A percentile compares a stretch with the other conserved stretches of the same genome.
Evolutionary conservation across 2,797 vertebrate species (phyloP).

Genomic region (Calcarius lapponicus): DNA sequence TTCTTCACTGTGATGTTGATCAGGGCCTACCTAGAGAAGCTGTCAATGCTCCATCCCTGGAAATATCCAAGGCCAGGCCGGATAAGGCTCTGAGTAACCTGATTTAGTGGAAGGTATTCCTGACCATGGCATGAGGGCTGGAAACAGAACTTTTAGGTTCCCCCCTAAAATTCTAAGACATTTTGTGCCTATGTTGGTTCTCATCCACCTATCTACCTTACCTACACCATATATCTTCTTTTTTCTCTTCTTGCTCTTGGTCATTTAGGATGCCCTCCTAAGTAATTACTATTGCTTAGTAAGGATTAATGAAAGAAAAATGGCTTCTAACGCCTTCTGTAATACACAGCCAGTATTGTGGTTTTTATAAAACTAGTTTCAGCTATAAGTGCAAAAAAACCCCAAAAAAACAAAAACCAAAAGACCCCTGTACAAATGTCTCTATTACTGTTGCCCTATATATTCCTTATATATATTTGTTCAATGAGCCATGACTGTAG

Average conservation of each 20-base stretch:
- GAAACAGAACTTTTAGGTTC: neutral
- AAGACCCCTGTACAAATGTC: neutral
- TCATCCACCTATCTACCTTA: neutral
- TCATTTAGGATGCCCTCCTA: neutral
- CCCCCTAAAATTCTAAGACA: neutral
- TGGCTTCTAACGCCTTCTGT: fast-evolving
- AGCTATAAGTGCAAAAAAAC: neutral
- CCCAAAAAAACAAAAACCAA: neutral
- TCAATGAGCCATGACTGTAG: neutral
- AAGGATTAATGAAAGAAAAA: neutral
- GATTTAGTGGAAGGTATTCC: neutral
- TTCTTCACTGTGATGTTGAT: neutral
- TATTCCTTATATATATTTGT: neutral
- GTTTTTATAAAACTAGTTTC: neutral
- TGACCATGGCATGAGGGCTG: fast-evolving
- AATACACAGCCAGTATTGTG: neutral
- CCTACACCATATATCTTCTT: neutral
- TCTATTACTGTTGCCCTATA: neutral
- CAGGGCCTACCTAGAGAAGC: neutral
- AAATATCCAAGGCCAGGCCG: neutral
- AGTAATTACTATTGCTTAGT: neutral
- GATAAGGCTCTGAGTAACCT: neutral
- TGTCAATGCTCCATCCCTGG: neutral
- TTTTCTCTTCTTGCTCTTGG: neutral
- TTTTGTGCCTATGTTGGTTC: neutral